A percentile compares a stretch with the other conserved stretches of the same genome.
Evolutionary conservation across 2,888 invertebrate genomes (phyloP).

Genomic region (Cephus pulcher): DNA sequence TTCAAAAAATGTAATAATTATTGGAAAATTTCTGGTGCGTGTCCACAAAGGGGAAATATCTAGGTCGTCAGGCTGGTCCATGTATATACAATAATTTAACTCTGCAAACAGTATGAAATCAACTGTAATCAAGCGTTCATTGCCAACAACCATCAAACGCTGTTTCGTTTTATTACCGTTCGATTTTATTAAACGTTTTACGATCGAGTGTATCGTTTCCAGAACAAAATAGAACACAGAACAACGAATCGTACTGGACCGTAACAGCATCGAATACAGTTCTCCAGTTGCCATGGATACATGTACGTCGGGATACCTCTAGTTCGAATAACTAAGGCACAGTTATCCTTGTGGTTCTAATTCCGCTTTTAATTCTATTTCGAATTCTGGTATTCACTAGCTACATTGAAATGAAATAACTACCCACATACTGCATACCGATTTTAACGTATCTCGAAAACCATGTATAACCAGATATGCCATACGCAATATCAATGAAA

Average conservation of each 20-base stretch:
- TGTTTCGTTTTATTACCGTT: conserved; percentile 25
- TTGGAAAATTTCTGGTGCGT: background rate
- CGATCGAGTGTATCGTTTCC: conserved; percentile 27
- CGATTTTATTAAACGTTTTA: conserved; percentile 53
- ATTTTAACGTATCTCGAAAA: background rate
- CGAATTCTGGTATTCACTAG: conserved; percentile 22
- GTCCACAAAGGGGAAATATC: background rate
- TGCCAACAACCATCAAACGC: conserved; percentile 21
- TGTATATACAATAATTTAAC: conserved; percentile 44
- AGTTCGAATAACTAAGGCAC: background rate
- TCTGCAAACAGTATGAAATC: conserved; percentile 47
- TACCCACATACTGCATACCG: background rate
- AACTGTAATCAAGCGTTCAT: conserved; percentile 36
- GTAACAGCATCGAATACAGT: background rate
- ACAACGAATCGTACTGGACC: background rate
- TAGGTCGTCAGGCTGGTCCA: background rate
- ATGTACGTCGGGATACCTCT: background rate
- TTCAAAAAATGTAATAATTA: background rate
- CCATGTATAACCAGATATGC: background rate
- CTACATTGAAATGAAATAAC: conserved; percentile 28
- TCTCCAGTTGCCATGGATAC: background rate
- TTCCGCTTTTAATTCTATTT: background rate
- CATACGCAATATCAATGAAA: too few relatives aligned
- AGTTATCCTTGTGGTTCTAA: background rate
- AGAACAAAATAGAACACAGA: background rate